Percentiles rank a stretch among this genome's conserved stretches.
Conservation (phyloP, 2,113 vertebrate species). For the Heliornis fulica region DNA sequence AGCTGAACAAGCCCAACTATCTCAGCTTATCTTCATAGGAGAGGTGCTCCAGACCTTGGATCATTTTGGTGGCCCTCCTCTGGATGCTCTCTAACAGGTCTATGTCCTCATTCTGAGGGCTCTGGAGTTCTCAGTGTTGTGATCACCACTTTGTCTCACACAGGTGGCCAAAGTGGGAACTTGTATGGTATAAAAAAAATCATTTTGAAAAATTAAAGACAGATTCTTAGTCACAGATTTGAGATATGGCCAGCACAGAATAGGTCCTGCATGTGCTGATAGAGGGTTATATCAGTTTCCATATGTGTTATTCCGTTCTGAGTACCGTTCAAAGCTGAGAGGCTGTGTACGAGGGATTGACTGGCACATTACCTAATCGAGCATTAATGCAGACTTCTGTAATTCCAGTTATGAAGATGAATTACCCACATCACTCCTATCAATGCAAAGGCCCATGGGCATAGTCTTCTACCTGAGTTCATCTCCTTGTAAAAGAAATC, state of each 20-base stretch:
- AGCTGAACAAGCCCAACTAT: too few species aligned
- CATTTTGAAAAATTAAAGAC: not conserved
- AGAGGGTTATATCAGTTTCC: not conserved
- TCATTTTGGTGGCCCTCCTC: too few species aligned
- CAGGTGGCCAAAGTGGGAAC: not conserved
- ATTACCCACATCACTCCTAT: not conserved
- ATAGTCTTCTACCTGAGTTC: not conserved
- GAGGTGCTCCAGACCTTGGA: too few species aligned
- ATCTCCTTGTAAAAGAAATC: not conserved
- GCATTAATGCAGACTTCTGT: not conserved
- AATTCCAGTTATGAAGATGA: not conserved
- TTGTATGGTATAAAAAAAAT: not conserved
- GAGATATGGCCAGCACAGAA: not conserved
- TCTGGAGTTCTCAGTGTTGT: not conserved
- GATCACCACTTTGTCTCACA: not conserved
- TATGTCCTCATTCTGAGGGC: too few species aligned
- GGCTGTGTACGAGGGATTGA: rapidly evolving
- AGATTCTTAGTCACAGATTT: not conserved
- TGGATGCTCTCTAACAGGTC: too few species aligned
- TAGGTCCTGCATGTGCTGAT: not conserved
- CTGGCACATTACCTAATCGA: not conserved
- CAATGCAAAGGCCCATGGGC: not conserved
- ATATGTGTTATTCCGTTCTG: not conserved
- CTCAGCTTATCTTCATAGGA: too few species aligned
- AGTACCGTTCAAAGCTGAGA: not conserved